Base-by-base conservation (phyloP, 2,113 vertebrate species). In the Dipodomys ordii region DNA sequence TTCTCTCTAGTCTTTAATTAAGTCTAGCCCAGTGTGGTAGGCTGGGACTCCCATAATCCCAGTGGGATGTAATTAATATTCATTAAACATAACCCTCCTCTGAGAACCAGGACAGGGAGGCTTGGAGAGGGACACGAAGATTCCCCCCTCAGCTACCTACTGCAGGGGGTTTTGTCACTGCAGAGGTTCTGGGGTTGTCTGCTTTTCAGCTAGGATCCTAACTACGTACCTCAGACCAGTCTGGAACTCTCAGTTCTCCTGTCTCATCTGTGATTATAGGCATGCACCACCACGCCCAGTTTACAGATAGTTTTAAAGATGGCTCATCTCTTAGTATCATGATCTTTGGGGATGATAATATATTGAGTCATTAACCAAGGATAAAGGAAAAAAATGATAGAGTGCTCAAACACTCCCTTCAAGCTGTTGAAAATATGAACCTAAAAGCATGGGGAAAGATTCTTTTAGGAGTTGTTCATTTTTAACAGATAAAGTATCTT, bases 291-390 rank as follows among this genome's bases (percentile, higher is more conserved):
- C 62, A 64, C 23, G 8, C 62, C 62, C 62, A 64, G 62, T 25
- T 25, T 64, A 20, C 62, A 64, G 11, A 25, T 64, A 25, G 23
- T 64, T 96, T 88, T 44, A 76, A 71, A 87, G 60, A 53, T 80
- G 68, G 57, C 62, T 80, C 73, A 83, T 86, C 77, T 76, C 90
- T 91, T 78, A 83, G 83, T 23, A 57, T 81, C 64, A 35, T 32
- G 68, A 76, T 68, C 22, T 76, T 68, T 1, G 16, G 60, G n/a
- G 77, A 84, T 73, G 92, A 89, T 62, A 76, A 64, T 18, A 90
- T 16, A 92, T 19, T 92, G 62, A 77, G 78, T 92, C 35, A 46
- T 78, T 93, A 93, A 62, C 62, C 35, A 77, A 94, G 20, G 62
- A 83, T 15, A 88, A 28, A 83, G 71, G 30, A 89, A 77, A 49